Evolutionary conservation across 2,797 vertebrate genomes (phyloP), one percentile per base, ranked within the genome.

Genomic region (Pantherophis alleghaniensis): DNA sequence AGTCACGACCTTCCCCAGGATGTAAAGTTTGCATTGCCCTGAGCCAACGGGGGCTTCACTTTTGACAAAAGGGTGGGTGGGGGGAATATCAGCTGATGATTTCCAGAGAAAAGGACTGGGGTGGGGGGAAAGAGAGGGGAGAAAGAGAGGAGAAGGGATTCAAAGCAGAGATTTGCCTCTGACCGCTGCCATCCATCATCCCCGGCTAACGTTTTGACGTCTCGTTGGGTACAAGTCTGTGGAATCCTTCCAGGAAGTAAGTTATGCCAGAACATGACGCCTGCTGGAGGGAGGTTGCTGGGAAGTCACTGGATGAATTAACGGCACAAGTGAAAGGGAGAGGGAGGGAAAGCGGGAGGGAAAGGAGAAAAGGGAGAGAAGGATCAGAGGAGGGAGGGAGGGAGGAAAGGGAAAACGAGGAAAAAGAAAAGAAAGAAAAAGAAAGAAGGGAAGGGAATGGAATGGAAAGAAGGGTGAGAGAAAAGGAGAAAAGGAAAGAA

Each of bases 191-290:
- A 47, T 22, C 4, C 9, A 53, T 0, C 0, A 74, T 3, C 0
- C 5, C 0, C 0, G 0, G 37, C 56, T 87, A 63, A 37, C 0
- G 0, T 55, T 47, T 6, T 0, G 0, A 10, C 20, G 60, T 20
- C 1, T 1, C 0, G 10, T 14, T 13, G 22, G 22, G 42, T 28
- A 51, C 87, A 9, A 4, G 13, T 6, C 0, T 57, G 59, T 63
- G 89, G 86, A 83, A 63, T 14, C 0, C 5, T 5, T 91, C 10
- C 16, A 88, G 79, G 14, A 69, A 32, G 59, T 26, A 24, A 28
- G 86, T 90, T 59, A 91, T 24, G 16, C 9, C 60, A 61, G 51
- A 94, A 59, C 66, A 26, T 53, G 86, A 26, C 26, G 93, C 7
- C 89, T 83, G 89, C 55, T 24, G 92, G 79, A 86, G 83, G 57